phyloP scores from a whole-genome alignment of 2,113 vertebrate genomes.

The Desmodus rotundus region DNA sequence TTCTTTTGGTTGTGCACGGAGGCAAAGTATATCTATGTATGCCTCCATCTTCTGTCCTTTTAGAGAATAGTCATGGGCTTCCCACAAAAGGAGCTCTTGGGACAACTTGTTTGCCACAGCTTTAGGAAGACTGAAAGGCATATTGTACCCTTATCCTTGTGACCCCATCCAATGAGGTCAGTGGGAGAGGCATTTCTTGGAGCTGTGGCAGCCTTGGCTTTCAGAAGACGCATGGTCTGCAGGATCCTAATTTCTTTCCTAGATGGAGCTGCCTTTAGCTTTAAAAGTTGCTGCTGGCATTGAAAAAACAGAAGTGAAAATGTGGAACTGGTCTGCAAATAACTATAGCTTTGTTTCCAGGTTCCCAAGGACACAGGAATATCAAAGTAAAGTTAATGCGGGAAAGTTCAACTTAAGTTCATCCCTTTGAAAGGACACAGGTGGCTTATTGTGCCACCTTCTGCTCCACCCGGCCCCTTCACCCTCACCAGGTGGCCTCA shows the following conservation, averaged over 20 bases:
- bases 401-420: slow-evolving; percentile 1
- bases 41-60: background rate
- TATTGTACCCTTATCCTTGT: background rate
- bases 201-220: background rate
- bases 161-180: background rate
- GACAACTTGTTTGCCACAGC: background rate
- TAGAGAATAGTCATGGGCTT: background rate
- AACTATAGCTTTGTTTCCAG: background rate
- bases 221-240: background rate
- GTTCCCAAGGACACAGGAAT: slow-evolving; percentile 4
- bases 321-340: background rate
- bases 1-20: no score
- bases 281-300: slow-evolving; percentile 21
- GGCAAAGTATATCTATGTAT: no score
- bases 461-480: background rate
- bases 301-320: slow-evolving; percentile 33
- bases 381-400: background rate
- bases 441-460: background rate
- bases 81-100: background rate
- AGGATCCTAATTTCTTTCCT: background rate
- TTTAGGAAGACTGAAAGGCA: background rate
- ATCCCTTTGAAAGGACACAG: background rate
- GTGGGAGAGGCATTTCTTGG: background rate
- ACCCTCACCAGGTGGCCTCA: background rate
- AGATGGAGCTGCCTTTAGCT: slow-evolving; percentile 30